These are phyloP conservation scores for Eidolon helvum DNA, from an alignment of 2,113 vertebrate genomes.

Conservation along the genomic window DNA sequence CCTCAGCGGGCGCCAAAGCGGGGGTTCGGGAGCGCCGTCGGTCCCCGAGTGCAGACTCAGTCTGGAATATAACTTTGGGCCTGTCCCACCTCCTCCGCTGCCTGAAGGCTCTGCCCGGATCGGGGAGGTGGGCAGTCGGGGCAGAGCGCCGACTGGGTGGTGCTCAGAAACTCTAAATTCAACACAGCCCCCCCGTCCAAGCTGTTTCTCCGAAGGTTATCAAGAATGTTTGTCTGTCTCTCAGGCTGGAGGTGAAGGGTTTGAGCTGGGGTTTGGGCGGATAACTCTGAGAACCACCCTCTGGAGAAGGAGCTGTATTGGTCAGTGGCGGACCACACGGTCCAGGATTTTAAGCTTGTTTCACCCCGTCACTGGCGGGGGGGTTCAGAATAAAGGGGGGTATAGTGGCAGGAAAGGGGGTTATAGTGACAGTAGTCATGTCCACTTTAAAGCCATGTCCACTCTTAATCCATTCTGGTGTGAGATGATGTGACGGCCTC, in stretches of 20 bases:
- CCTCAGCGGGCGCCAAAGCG: background rate
- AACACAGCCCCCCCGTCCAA: background rate
- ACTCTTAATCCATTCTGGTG: background rate
- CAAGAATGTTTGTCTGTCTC: background rate
- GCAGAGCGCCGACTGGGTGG: background rate
- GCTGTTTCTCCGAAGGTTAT: background rate
- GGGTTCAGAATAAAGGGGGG: background rate
- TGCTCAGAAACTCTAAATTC: background rate
- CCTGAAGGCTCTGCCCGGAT: background rate
- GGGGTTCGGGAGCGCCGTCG: background rate
- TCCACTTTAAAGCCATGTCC: background rate
- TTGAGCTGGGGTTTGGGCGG: background rate
- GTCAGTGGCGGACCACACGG: accelerated
- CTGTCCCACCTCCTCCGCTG: background rate
- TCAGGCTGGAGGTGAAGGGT: background rate
- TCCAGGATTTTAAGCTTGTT: background rate
- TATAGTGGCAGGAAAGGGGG: no score
- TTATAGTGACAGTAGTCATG: no score
- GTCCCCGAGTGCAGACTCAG: accelerated
- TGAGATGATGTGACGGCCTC: background rate
- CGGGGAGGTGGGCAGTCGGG: background rate
- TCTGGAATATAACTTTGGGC: background rate
- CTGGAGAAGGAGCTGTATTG: background rate
- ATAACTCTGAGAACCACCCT: background rate
- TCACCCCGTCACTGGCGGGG: background rate